These are phyloP conservation scores for Drosophila leonis DNA, from an alignment of 2,888 invertebrate species.

Conservation along the genomic window DNA sequence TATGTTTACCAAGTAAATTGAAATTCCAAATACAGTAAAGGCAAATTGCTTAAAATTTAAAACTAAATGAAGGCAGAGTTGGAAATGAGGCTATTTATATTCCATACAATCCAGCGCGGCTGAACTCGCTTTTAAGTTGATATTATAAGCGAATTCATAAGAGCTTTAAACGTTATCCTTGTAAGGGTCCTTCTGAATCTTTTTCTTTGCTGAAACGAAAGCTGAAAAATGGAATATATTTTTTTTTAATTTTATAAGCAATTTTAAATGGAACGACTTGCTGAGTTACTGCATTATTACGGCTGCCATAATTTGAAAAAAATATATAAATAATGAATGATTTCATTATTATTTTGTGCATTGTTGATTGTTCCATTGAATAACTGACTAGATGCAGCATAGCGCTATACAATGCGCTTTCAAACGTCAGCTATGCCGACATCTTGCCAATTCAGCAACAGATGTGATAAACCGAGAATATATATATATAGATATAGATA, in stretches of 20 bases:
- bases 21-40: not conserved
- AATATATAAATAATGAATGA: not conserved
- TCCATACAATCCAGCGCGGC: not conserved
- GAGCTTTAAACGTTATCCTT: not conserved
- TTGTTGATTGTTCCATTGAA: constrained; percentile 82
- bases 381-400: constrained; percentile 86
- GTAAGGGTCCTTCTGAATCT: too few relatives aligned
- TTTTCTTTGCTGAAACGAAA: constrained; percentile 20
- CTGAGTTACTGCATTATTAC: not conserved
- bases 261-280: not conserved
- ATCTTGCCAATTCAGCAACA: constrained; percentile 86
- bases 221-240: not conserved
- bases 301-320: not conserved
- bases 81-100: not conserved
- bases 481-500: not conserved
- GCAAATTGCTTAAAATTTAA: not conserved
- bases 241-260: not conserved
- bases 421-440: constrained; percentile 86
- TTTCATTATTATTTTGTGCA: not conserved
- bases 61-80: not conserved
- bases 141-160: too few relatives aligned
- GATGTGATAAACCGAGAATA: constrained; percentile 44
- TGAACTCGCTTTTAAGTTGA: not conserved
- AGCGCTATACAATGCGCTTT: constrained; percentile 82
- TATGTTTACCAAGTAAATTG: not conserved